Conservation (phyloP, 2,113 vertebrate genomes). For the Apteryx owenii region DNA sequence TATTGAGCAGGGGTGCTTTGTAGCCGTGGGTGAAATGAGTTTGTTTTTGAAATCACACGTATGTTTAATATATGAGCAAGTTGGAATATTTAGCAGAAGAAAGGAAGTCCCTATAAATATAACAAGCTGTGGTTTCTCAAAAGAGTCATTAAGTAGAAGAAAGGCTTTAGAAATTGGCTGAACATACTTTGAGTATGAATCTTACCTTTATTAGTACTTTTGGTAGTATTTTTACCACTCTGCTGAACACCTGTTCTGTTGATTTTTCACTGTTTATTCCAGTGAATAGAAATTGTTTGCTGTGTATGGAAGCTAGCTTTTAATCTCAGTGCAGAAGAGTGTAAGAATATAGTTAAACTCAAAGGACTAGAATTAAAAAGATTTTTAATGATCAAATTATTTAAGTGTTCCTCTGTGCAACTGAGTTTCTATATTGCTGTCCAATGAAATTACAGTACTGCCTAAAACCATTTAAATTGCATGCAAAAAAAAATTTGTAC, state of each 20-base stretch:
- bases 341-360: not conserved
- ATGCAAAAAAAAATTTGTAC: constrained; percentile 86
- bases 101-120: not conserved
- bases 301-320: not conserved
- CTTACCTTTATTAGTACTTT: not conserved
- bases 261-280: not conserved
- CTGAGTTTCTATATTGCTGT: not conserved
- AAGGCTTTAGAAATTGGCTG: not conserved
- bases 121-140: not conserved
- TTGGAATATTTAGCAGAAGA: not conserved
- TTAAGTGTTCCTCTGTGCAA: constrained; percentile 9
- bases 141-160: not conserved
- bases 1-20: not conserved
- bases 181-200: not conserved
- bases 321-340: not conserved
- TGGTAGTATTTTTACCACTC: not conserved
- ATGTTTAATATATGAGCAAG: not conserved
- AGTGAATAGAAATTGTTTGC: not conserved
- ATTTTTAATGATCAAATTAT: constrained; percentile 31
- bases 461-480: constrained; percentile 51
- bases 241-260: not conserved
- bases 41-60: not conserved
- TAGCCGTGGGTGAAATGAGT: not conserved
- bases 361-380: not conserved
- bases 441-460: constrained; percentile 40